phyloP scores from a whole-genome alignment of 2,888 invertebrate genomes.

The Aphidoletes aphidimyza region DNA sequence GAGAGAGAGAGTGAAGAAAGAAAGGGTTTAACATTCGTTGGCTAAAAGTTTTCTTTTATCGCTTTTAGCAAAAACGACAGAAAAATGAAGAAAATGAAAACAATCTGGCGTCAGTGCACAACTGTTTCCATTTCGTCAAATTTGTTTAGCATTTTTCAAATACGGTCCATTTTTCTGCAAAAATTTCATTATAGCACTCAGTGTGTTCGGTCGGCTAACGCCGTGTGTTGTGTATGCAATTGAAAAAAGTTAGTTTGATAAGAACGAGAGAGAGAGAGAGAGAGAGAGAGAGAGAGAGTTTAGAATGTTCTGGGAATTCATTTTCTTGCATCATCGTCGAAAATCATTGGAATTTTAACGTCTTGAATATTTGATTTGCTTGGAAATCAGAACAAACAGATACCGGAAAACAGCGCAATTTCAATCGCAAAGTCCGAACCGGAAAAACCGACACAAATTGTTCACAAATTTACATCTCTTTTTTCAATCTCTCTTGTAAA shows the following conservation, averaged over 20 bases:
- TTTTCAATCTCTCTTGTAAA: no score
- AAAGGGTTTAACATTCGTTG: neutral
- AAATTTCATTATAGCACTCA: neutral
- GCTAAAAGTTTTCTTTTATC: constrained; percentile 11
- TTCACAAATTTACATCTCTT: constrained; percentile 9
- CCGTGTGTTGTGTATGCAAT: neutral
- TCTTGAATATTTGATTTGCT: constrained; percentile 39
- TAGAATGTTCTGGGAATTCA: neutral
- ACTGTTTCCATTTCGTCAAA: constrained; percentile 26
- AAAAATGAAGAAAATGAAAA: constrained; percentile 49
- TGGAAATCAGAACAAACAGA: neutral
- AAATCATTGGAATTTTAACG: neutral
- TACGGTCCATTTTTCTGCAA: neutral
- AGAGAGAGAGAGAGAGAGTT: no score
- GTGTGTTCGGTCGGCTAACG: neutral
- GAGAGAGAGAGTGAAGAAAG: neutral
- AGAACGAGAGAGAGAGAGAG: no score
- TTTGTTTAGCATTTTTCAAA: constrained; percentile 21
- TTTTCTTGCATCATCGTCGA: neutral
- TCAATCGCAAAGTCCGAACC: neutral
- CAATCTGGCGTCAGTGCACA: constrained; percentile 34
- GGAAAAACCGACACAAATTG: constrained; percentile 12
- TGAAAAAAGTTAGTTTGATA: neutral
- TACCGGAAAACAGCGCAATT: no score
- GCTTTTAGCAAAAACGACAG: neutral